Conservation (phyloP, 2,797 vertebrate genomes). For the Percopsis omiscomaycus region DNA sequence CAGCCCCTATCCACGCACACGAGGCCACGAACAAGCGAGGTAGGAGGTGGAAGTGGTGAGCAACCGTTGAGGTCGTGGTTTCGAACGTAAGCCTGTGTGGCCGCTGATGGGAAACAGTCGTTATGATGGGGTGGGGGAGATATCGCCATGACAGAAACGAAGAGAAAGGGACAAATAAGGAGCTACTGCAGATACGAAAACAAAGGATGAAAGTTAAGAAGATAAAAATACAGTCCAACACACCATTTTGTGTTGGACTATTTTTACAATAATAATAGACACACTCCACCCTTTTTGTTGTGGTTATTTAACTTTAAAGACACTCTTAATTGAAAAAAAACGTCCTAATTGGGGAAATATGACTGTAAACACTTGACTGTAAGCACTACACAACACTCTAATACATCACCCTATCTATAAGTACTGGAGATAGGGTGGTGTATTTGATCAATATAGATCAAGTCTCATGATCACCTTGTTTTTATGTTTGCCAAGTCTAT, state of each 20-base stretch:
- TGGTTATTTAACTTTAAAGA: no score
- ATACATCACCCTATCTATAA: no score
- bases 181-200: slow-evolving; percentile 18
- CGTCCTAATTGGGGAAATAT: no score
- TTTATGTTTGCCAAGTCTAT: no score
- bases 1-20: slow-evolving; percentile 43
- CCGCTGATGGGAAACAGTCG: slow-evolving; percentile 89
- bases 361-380: no score
- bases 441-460: no score
- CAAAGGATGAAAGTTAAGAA: slow-evolving; percentile 10
- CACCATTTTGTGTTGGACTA: no score
- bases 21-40: slow-evolving; percentile 29
- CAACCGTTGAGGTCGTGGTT: slow-evolving; percentile 91
- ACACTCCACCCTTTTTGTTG: no score
- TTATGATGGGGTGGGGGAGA: slow-evolving; percentile 69
- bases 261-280: no score
- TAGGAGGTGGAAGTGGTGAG: slow-evolving; percentile 91
- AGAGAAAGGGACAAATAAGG: slow-evolving; percentile 20
- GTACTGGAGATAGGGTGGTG: neutral
- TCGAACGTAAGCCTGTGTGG: slow-evolving; percentile 87
- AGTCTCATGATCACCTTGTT: no score
- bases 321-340: no score
- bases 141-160: slow-evolving; percentile 30
- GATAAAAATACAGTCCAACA: slow-evolving; percentile 3
- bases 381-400: no score